A percentile compares a stretch with the other conserved stretches of the same genome.
Evolutionary conservation across 2,888 invertebrate genomes (phyloP).

Genomic region (Bimastos eiseni): DNA sequence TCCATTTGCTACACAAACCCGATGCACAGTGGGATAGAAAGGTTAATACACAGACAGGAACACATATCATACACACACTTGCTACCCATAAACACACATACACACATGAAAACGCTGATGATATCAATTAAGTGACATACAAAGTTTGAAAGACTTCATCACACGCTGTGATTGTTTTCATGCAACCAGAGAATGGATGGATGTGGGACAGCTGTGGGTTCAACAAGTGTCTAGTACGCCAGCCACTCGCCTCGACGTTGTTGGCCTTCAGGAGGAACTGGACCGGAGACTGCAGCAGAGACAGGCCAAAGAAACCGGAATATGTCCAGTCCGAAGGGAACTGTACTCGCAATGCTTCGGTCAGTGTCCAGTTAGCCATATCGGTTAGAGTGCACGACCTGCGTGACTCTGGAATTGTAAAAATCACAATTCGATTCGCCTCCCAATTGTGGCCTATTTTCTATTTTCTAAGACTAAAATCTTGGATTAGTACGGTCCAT

Average conservation of each 20-base stretch:
- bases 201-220: slow-evolving; percentile 78
- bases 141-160: neutral
- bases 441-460: too few species aligned
- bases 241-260: slow-evolving; percentile 90
- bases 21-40: too few species aligned
- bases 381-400: too few species aligned
- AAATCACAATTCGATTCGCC: too few species aligned
- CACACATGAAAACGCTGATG: neutral
- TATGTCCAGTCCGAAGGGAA: slow-evolving; percentile 89
- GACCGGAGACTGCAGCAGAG: slow-evolving; percentile 85
- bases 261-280: slow-evolving; percentile 92
- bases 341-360: slow-evolving; percentile 90
- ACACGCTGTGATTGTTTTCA: neutral
- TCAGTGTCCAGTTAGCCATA: slow-evolving; percentile 4
- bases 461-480: too few species aligned
- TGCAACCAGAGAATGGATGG: slow-evolving; percentile 80
- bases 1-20: too few species aligned
- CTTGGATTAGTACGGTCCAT: too few species aligned
- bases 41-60: too few species aligned
- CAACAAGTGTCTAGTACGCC: slow-evolving; percentile 89
- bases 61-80: too few species aligned
- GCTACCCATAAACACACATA: too few species aligned
- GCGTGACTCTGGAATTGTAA: too few species aligned
- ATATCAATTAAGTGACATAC: neutral
- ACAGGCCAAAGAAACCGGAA: slow-evolving; percentile 94